phyloP scores from a whole-genome alignment of 2,113 vertebrate species.

The Chiloscyllium plagiosum region DNA sequence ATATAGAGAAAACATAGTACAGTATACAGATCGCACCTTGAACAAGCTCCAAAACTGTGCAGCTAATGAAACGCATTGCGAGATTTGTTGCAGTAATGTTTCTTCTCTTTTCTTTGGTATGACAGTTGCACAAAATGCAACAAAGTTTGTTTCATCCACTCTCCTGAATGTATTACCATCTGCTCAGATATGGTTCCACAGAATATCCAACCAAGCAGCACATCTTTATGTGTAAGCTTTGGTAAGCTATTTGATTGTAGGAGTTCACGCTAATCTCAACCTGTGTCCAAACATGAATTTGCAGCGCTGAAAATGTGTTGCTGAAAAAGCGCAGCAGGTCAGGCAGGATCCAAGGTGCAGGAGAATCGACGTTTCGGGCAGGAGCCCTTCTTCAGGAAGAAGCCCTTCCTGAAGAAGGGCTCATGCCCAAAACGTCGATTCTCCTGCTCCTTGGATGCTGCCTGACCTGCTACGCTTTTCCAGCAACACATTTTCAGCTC shows the following conservation, averaged over 20 bases:
- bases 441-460: too few species aligned
- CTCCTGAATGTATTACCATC: neutral
- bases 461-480: too few species aligned
- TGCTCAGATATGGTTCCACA: neutral
- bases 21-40: neutral
- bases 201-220: neutral
- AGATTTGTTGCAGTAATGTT: neutral
- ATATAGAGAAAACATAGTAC: neutral
- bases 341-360: too few species aligned
- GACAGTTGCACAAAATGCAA: neutral
- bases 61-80: neutral
- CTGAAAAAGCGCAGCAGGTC: too few species aligned
- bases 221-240: neutral
- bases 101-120: neutral
- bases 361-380: too few species aligned
- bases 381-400: too few species aligned
- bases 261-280: neutral
- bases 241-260: neutral
- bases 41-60: neutral
- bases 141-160: neutral
- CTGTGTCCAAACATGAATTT: neutral
- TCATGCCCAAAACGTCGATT: too few species aligned
- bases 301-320: too few species aligned
- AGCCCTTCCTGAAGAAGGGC: too few species aligned
- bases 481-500: too few species aligned